These are phyloP conservation scores for Cryptotermes secundus DNA, from an alignment of 1,140 invertebrate genomes.

Conservation along the genomic window DNA sequence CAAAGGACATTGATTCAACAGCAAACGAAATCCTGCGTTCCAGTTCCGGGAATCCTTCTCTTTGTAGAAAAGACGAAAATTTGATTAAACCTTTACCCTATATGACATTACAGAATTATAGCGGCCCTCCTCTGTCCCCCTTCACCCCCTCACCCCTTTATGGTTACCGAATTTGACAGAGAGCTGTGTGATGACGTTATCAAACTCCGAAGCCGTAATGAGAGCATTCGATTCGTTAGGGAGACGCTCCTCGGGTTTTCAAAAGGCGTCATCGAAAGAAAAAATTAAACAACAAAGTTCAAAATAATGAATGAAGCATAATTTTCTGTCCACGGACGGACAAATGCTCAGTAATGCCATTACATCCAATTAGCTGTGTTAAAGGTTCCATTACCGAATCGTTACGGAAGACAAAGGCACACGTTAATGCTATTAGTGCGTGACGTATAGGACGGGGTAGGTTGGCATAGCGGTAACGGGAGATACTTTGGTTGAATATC, in stretches of 20 bases:
- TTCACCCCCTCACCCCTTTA: background rate
- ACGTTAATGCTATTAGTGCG: too few species aligned
- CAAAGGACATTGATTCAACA: background rate
- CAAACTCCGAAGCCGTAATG: background rate
- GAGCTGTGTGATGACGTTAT: background rate
- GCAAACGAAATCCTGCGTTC: background rate
- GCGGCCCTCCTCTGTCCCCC: background rate
- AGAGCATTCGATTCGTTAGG: background rate
- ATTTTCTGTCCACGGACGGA: too few species aligned
- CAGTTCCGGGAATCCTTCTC: background rate
- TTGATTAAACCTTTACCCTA: background rate
- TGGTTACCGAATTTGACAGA: background rate
- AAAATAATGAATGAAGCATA: background rate
- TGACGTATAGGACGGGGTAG: too few species aligned
- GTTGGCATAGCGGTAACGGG: too few species aligned
- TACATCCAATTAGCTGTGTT: too few species aligned
- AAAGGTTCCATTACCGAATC: too few species aligned
- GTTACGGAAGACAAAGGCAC: too few species aligned
- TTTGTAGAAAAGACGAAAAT: background rate
- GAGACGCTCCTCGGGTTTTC: background rate
- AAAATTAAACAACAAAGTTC: background rate
- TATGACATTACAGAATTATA: slow-evolving; percentile 3
- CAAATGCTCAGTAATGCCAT: too few species aligned
- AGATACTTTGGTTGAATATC: too few species aligned
- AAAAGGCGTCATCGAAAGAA: background rate